These are phyloP conservation scores for Craniophora ligustri DNA, from an alignment of 2,888 invertebrate species.

Conservation along the genomic window DNA sequence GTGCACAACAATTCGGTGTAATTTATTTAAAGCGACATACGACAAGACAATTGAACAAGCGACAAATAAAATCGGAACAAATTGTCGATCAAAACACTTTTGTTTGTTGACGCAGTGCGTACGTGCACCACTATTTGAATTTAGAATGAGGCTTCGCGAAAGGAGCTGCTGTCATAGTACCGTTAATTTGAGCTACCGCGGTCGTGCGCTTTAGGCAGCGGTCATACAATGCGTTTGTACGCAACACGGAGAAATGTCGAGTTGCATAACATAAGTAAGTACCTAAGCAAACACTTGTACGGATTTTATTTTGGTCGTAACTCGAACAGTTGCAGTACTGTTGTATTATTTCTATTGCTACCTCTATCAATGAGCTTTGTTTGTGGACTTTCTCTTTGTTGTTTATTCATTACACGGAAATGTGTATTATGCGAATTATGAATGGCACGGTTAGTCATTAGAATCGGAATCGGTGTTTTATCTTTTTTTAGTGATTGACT, in stretches of 20 bases:
- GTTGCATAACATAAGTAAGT: constrained; percentile 2
- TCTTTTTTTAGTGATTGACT: background rate
- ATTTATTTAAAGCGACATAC: constrained; percentile 41
- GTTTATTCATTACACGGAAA: constrained; percentile 30
- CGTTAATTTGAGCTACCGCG: constrained; percentile 80
- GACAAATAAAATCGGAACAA: constrained; percentile 44
- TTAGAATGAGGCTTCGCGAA: constrained; percentile 77
- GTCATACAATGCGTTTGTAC: constrained; percentile 51
- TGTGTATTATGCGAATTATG: constrained; percentile 30
- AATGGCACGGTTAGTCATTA: constrained; percentile 21
- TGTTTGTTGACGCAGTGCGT: constrained; percentile 73
- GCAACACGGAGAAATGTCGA: constrained; percentile 35
- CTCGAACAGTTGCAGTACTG: background rate
- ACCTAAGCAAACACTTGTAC: constrained; percentile 23
- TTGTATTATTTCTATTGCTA: constrained; percentile 14
- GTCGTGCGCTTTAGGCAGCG: constrained; percentile 65
- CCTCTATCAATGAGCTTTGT: constrained; percentile 18
- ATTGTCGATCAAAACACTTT: constrained; percentile 52
- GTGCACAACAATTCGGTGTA: constrained; percentile 19
- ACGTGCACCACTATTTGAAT: constrained; percentile 74
- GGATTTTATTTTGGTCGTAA: constrained; percentile 16
- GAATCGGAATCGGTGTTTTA: constrained; percentile 19
- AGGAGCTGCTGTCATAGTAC: constrained; percentile 72
- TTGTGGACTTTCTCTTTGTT: constrained; percentile 41
- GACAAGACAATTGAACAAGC: constrained; percentile 39